These are phyloP conservation scores for Platyscapa corneri DNA, from an alignment of 1,140 invertebrate species.

Conservation along the genomic window DNA sequence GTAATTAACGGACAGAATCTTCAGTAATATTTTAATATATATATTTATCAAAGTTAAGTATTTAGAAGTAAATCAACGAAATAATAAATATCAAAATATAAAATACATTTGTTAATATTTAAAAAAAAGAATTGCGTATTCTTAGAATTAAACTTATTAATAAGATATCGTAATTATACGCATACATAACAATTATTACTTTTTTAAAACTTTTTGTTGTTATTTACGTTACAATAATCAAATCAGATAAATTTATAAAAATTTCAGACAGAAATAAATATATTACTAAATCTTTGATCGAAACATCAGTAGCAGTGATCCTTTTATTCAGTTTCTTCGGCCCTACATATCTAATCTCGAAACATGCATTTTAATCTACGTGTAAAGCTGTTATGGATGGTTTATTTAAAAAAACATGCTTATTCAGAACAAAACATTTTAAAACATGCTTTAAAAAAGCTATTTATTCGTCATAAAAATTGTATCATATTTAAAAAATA, in stretches of 20 bases:
- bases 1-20: too few relatives aligned
- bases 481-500: not conserved
- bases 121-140: too few relatives aligned
- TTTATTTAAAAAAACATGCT: conserved; percentile 29
- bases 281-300: conserved; percentile 75
- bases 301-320: conserved; percentile 73
- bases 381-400: conserved; percentile 64
- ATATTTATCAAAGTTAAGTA: too few relatives aligned
- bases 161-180: not conserved
- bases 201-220: not conserved
- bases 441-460: not conserved
- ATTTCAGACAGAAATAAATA: not conserved
- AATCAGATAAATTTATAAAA: too few relatives aligned
- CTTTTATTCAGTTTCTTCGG: conserved; percentile 71
- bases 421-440: conserved; percentile 8
- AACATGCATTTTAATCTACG: conserved; percentile 74
- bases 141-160: not conserved
- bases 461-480: not conserved
- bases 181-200: too few relatives aligned
- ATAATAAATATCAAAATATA: too few relatives aligned
- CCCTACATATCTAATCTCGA: conserved; percentile 69
- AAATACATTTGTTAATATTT: too few relatives aligned
- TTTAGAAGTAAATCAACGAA: too few relatives aligned
- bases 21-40: too few relatives aligned
- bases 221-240: too few relatives aligned